Evolutionary conservation across 2,888 invertebrate genomes (phyloP).

Genomic region (Malthinus seriepunctatus): DNA sequence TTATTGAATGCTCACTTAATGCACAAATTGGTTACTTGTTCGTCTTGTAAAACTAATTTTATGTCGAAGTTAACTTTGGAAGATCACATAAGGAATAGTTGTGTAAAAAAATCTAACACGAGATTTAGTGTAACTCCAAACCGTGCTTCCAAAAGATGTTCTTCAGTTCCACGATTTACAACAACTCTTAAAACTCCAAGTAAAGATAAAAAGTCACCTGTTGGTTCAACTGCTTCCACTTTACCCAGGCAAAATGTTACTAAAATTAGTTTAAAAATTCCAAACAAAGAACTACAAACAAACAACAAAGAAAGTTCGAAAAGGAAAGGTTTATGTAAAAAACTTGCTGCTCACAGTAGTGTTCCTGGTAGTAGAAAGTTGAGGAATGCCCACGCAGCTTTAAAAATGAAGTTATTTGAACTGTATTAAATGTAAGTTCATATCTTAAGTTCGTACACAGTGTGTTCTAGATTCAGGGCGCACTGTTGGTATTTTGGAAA

Average conservation of each 20-base stretch:
- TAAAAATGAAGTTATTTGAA: too few species aligned
- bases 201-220: too few species aligned
- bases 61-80: conserved; percentile 46
- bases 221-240: too few species aligned
- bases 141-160: too few species aligned
- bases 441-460: too few species aligned
- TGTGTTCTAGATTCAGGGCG: conserved; percentile 35
- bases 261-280: conserved; percentile 44
- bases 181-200: too few species aligned
- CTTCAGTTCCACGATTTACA: too few species aligned
- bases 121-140: conserved; percentile 24
- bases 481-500: too few species aligned
- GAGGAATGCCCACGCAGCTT: conserved; percentile 35
- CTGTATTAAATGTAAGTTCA: too few species aligned
- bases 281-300: conserved; percentile 27
- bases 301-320: too few species aligned
- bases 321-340: conserved; percentile 11
- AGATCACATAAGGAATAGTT: conserved; percentile 44
- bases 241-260: conserved; percentile 40
- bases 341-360: conserved; percentile 36
- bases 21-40: conserved; percentile 44
- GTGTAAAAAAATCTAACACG: conserved; percentile 41
- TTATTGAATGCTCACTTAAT: conserved; percentile 39
- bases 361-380: conserved; percentile 40
- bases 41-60: conserved; percentile 42